A percentile compares a stretch with the other conserved stretches of the same genome.
Evolutionary conservation across 2,113 vertebrate species (phyloP).

Genomic region (Cyanocitta stelleri): DNA sequence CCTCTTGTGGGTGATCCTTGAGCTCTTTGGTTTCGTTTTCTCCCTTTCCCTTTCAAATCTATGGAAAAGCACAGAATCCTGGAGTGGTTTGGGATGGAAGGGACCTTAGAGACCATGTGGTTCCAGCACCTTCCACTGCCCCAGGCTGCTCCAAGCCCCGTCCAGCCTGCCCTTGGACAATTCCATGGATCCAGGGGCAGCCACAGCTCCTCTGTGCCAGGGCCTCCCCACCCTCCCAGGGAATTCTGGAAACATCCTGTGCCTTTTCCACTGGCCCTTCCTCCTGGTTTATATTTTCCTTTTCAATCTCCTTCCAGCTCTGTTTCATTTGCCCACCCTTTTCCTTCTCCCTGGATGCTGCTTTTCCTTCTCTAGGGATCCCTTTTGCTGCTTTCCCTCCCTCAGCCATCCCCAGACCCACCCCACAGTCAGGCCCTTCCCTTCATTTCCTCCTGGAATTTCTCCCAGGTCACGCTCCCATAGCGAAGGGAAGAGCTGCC

Average conservation of each 20-base stretch:
- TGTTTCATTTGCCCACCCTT: background rate
- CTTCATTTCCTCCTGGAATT: background rate
- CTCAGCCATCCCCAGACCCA: background rate
- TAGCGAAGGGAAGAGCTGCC: background rate
- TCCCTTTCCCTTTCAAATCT: background rate
- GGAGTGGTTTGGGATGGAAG: background rate
- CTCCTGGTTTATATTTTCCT: background rate
- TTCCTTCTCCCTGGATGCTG: background rate
- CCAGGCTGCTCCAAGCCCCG: background rate
- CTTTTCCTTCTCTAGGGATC: background rate
- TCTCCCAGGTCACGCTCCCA: background rate
- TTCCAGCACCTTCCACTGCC: background rate
- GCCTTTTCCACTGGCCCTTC: background rate
- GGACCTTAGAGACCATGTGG: background rate
- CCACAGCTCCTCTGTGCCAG: background rate
- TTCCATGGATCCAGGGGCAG: background rate
- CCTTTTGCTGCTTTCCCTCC: background rate
- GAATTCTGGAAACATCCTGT: background rate
- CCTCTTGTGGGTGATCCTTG: background rate
- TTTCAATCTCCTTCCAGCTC: background rate
- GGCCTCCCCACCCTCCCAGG: rapidly evolving
- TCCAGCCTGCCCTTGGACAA: background rate
- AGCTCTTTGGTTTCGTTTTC: background rate
- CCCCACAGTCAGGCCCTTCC: no score
- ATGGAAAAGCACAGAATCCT: background rate